phyloP scores from a whole-genome alignment of 1,140 invertebrate species.

The Rhopalosiphum padi region DNA sequence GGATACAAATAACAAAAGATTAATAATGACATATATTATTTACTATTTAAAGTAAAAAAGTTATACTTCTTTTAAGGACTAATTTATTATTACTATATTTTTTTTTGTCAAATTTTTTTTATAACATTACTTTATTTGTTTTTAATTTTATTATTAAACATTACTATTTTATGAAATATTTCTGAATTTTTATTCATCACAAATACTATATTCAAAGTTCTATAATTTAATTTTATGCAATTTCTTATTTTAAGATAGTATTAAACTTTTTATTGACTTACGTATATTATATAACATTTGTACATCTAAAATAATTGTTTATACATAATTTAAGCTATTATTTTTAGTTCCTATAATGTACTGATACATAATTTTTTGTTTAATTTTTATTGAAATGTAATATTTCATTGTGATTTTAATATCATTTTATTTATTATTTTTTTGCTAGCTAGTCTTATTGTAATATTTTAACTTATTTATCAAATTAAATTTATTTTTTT shows the following conservation, averaged over 20 bases:
- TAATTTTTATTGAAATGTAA: background rate
- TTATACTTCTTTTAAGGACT: background rate
- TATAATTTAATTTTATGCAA: background rate
- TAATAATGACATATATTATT: background rate
- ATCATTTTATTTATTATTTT: background rate
- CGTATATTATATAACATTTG: background rate
- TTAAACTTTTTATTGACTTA: background rate
- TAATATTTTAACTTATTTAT: background rate
- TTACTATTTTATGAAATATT: background rate
- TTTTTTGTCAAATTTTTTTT: background rate
- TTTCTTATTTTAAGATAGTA: background rate
- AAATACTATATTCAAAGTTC: background rate
- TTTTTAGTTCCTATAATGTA: constrained; percentile 11
- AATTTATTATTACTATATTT: background rate
- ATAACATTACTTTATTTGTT: background rate
- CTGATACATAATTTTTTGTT: background rate
- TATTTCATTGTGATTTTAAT: constrained; percentile 1
- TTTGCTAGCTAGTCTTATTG: background rate
- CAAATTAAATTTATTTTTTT: background rate
- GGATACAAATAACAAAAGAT: background rate
- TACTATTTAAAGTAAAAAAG: background rate
- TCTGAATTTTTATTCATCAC: background rate
- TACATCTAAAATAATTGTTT: background rate
- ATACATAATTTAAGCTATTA: background rate
- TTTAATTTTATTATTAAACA: background rate